Conservation (phyloP, 2,797 vertebrate genomes). For the Anguilla obscura region DNA sequence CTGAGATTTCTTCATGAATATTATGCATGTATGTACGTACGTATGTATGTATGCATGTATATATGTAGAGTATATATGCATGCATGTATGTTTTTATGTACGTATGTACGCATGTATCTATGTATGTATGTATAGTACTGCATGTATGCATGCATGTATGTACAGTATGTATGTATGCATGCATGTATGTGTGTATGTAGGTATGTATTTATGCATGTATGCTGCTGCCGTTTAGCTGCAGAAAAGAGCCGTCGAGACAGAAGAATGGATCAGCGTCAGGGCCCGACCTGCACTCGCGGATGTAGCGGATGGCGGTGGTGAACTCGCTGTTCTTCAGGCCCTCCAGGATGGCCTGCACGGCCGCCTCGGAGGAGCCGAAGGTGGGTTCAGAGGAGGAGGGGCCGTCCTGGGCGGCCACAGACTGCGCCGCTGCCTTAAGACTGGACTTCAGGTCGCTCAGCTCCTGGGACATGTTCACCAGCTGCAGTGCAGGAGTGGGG, state of each 20-base stretch:
- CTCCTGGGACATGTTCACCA: constrained; percentile 97
- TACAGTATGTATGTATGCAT: too few relatives aligned
- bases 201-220: not conserved
- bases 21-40: too few relatives aligned
- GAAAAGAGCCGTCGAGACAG: not conserved
- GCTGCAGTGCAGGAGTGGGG: constrained; percentile 60
- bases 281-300: constrained; percentile 91
- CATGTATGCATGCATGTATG: too few relatives aligned
- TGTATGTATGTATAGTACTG: too few relatives aligned
- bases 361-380: constrained; percentile 87
- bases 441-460: constrained; percentile 88
- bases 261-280: not conserved
- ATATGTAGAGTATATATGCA: too few relatives aligned
- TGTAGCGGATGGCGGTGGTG: constrained; percentile 86
- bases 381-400: constrained; percentile 75
- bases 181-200: not conserved
- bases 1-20: too few relatives aligned
- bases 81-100: too few relatives aligned
- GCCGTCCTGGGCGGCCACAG: constrained; percentile 74
- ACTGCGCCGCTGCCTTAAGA: constrained; percentile 86
- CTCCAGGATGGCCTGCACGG: constrained; percentile 94
- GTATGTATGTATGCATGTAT: too few relatives aligned
- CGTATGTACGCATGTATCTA: too few relatives aligned
- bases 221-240: constrained; percentile 54
- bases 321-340: constrained; percentile 93